Conservation (phyloP, 1,140 invertebrate genomes). For the Venturia canescens region DNA sequence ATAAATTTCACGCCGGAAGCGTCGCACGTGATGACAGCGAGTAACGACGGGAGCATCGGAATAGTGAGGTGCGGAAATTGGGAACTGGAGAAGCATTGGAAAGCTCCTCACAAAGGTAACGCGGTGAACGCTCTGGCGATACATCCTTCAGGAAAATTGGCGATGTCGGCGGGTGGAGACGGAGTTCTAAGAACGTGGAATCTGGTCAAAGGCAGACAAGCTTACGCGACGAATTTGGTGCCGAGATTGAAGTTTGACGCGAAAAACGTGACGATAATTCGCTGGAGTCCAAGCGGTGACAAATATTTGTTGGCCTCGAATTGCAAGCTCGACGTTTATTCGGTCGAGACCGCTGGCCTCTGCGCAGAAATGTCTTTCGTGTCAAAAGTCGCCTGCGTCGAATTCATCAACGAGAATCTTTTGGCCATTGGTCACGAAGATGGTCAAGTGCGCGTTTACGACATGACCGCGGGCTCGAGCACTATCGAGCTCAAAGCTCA, state of each 20-base stretch:
- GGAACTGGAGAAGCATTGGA: conserved; percentile 88
- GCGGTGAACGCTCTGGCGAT: conserved; percentile 84
- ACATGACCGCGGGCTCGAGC: conserved; percentile 75
- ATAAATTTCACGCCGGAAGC: conserved; percentile 86
- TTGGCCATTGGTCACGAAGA: conserved; percentile 84
- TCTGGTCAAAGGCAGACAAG: conserved; percentile 91
- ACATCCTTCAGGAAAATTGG: conserved; percentile 93
- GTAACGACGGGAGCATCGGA: conserved; percentile 90
- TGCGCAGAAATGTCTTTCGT: conserved; percentile 79
- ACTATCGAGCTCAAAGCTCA: conserved; percentile 80
- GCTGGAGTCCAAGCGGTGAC: conserved; percentile 83
- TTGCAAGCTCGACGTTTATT: conserved; percentile 86
- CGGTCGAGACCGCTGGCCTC: conserved; percentile 83
- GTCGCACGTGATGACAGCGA: conserved; percentile 88
- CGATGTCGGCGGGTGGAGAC: conserved; percentile 91
- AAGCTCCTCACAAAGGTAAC: conserved; percentile 83
- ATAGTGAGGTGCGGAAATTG: conserved; percentile 90
- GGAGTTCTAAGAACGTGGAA: conserved; percentile 94
- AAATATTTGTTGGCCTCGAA: conserved; percentile 85
- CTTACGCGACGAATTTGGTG: conserved; percentile 91
- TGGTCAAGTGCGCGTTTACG: conserved; percentile 82
- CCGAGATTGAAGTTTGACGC: conserved; percentile 78
- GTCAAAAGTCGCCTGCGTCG: conserved; percentile 81
- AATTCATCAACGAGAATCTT: conserved; percentile 80
- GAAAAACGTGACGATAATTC: conserved; percentile 77